Base-by-base conservation (phyloP, 2,797 vertebrate species). In the Pangasius macronema region DNA sequence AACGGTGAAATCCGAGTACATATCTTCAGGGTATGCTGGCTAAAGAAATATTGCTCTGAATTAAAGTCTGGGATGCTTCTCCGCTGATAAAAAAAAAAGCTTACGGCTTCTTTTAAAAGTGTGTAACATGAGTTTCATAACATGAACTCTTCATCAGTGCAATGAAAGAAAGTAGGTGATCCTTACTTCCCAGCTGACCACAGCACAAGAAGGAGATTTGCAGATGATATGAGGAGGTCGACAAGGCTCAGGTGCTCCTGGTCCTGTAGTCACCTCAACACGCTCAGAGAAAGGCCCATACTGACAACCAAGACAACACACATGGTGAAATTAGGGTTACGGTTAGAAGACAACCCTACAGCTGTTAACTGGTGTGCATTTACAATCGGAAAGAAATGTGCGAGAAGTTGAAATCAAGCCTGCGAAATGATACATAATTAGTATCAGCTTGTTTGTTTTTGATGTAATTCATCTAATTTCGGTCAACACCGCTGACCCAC, bases 111-210 rank as follows among this genome's bases (percentile, higher is more conserved):
- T 59, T 30, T 53, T 77, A 77, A 33, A 22, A 10, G 18, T 33
- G 27, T 30, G 8, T 1, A 33, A 36, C 18, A 81, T 27, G 3
- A 81, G 57, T 13, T 59, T 59, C 33, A 59, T 24, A 36, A 42
- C 2, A 5, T 27, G 8, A 33, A 53, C 24, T 81, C 22, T n/a
- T 53, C 39, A 70, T 2, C 3, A 84, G 39, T 51, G 8, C 16
- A 76, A 59, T 46, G 0, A 51, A 55, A 72, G 3, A 16, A 0
- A 18, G 42, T 39, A 70, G 9, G 14, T 65, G 59, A 51, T 18
- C 14, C 94, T 95, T 95, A 99, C 98, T 97, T 99, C 98, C 98
- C 98, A 99, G 2, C 94, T 97, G 89, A 99, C 94, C 87, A 98
- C 96, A 87, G 97, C 97, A 93, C 97, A 99, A 0, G 97, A 97